phyloP scores from a whole-genome alignment of 2,797 vertebrate genomes.

The Chiloscyllium punctatum region DNA sequence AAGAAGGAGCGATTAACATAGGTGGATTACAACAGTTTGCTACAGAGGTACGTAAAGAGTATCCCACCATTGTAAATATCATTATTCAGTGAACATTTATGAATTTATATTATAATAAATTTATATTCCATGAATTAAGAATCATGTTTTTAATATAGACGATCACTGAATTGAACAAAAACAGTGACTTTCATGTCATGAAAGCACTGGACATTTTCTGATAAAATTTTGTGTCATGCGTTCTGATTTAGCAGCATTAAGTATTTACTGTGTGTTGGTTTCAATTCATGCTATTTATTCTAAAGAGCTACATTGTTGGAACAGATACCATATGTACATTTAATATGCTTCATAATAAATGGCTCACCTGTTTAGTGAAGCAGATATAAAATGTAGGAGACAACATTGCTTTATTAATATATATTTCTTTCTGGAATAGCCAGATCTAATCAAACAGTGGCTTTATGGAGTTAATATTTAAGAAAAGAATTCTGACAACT shows the following conservation, averaged over 20 bases:
- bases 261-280: neutral
- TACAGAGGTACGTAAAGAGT: slow-evolving; percentile 66
- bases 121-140: neutral
- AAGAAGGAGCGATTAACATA: slow-evolving; percentile 93
- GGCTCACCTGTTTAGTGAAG: neutral
- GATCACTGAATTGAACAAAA: neutral
- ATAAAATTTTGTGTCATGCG: neutral
- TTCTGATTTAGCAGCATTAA: neutral
- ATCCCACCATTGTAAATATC: neutral
- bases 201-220: neutral
- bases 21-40: slow-evolving; percentile 92
- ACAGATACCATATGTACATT: neutral
- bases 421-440: neutral
- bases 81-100: neutral
- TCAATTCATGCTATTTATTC: neutral
- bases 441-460: neutral
- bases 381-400: neutral
- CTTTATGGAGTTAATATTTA: slow-evolving; percentile 5
- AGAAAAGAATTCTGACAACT: too few relatives aligned
- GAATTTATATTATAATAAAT: neutral
- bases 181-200: neutral
- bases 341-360: neutral
- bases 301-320: neutral
- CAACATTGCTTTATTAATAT: neutral
- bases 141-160: neutral